Percentiles rank a stretch among this genome's conserved stretches.
Conservation (phyloP, 92 coral and sea anemone species). For the Zoanthus solanderi region DNA sequence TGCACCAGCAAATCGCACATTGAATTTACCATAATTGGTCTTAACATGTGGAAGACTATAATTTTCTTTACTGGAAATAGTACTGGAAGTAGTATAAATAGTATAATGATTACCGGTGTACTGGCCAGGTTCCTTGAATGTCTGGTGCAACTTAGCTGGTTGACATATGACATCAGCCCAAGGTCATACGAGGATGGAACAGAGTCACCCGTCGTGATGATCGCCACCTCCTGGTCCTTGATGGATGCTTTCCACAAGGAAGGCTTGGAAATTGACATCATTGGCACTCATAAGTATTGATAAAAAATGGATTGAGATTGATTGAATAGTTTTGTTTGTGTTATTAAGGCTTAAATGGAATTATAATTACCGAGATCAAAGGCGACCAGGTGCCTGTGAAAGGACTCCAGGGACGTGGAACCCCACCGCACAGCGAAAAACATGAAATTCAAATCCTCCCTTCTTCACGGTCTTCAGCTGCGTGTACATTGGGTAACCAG, state of each 20-base stretch:
- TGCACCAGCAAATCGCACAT: too few relatives aligned
- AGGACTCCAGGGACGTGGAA: conserved; percentile 39
- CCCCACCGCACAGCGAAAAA: conserved; percentile 25
- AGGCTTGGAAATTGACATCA: conserved; percentile 40
- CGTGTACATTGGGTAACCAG: conserved; percentile 62
- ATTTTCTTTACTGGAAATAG: too few relatives aligned
- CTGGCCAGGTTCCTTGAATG: neutral
- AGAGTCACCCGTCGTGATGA: conserved; percentile 1
- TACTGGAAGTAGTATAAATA: too few relatives aligned
- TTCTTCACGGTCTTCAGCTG: conserved; percentile 29
- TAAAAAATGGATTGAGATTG: neutral
- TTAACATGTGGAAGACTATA: too few relatives aligned
- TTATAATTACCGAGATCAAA: neutral
- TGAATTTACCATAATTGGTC: too few relatives aligned
- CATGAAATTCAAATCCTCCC: conserved; percentile 3
- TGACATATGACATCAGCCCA: neutral
- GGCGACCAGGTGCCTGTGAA: conserved; percentile 35
- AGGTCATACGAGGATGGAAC: neutral
- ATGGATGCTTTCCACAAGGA: conserved; percentile 19
- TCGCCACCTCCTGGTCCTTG: conserved; percentile 38
- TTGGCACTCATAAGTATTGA: neutral
- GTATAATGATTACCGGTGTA: neutral
- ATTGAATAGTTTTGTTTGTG: neutral
- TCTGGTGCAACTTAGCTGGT: neutral
- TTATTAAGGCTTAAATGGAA: neutral